Conservation (phyloP, 2,113 vertebrate species). For the Dolichallabes microphthalmus region DNA sequence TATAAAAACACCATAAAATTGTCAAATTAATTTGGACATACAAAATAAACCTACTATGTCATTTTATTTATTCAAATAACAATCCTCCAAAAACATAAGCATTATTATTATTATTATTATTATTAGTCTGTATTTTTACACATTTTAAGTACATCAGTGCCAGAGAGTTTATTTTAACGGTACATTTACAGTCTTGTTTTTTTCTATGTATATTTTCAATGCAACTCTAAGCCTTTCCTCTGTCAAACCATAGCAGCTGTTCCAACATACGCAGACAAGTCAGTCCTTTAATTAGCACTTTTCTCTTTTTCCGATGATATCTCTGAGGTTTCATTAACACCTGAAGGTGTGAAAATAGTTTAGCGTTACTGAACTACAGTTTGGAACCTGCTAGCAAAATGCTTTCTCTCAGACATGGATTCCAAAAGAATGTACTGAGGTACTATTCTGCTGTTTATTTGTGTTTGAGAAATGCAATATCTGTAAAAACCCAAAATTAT, state of each 20-base stretch:
- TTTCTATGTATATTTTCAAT: neutral
- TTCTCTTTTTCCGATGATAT: conserved; percentile 31
- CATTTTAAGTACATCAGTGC: too few species aligned
- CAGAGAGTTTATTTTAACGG: neutral
- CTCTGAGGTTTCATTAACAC: conserved; percentile 52
- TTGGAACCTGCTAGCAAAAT: neutral
- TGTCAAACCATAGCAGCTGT: conserved; percentile 42
- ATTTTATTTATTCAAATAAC: neutral
- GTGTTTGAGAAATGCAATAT: neutral
- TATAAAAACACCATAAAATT: neutral
- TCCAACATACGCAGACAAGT: neutral
- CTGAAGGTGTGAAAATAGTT: conserved; percentile 38
- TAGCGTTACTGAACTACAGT: conserved; percentile 5
- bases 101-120: neutral
- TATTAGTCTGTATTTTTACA: neutral
- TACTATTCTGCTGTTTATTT: conserved; percentile 5
- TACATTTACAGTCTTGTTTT: neutral
- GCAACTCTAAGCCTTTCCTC: neutral
- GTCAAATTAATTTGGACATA: neutral
- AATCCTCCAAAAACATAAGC: neutral
- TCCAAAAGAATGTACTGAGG: neutral
- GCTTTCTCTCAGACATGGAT: neutral
- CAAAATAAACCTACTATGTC: neutral
- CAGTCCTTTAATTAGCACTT: conserved; percentile 32
- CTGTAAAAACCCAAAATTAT: neutral